phyloP scores from a whole-genome alignment of 2,113 vertebrate genomes.

The Cyanoderma ruficeps region DNA sequence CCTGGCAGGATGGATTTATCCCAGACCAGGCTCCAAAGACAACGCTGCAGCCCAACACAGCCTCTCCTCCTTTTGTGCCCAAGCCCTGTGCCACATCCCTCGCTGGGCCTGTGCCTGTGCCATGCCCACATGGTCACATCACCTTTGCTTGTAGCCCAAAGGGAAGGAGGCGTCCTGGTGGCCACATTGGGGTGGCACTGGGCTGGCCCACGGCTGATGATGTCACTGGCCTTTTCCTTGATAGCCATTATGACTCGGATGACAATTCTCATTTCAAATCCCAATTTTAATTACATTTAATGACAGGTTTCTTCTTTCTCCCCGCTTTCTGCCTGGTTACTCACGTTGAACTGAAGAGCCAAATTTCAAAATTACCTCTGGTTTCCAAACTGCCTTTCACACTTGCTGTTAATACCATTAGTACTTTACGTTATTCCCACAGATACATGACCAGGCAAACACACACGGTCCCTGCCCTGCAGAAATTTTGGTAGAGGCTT shows the following conservation, averaged over 20 bases:
- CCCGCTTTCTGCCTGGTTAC: not conserved
- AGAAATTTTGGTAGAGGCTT: slow-evolving; percentile 4
- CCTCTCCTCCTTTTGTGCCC: not conserved
- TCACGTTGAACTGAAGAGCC: not conserved
- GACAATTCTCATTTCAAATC: not conserved
- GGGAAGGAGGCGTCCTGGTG: not conserved
- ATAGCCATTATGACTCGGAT: not conserved
- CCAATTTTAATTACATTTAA: not conserved
- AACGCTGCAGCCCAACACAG: not conserved
- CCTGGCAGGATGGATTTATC: not conserved
- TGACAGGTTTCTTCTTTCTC: not conserved
- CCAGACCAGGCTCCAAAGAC: not conserved
- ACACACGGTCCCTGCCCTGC: slow-evolving; percentile 8
- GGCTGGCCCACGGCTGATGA: not conserved
- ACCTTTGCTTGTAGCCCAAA: not conserved
- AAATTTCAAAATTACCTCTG: not conserved
- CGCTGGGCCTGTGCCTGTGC: rapidly evolving
- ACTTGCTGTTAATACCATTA: slow-evolving; percentile 4
- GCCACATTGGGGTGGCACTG: rapidly evolving
- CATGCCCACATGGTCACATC: not conserved
- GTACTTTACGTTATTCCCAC: not conserved
- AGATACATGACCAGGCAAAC: slow-evolving; percentile 34
- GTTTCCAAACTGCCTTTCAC: not conserved
- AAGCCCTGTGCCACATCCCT: not conserved
- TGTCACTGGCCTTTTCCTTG: not conserved